Evolutionary conservation across 2,888 invertebrate genomes (phyloP).

Genomic region (Macrophya alboannulata): DNA sequence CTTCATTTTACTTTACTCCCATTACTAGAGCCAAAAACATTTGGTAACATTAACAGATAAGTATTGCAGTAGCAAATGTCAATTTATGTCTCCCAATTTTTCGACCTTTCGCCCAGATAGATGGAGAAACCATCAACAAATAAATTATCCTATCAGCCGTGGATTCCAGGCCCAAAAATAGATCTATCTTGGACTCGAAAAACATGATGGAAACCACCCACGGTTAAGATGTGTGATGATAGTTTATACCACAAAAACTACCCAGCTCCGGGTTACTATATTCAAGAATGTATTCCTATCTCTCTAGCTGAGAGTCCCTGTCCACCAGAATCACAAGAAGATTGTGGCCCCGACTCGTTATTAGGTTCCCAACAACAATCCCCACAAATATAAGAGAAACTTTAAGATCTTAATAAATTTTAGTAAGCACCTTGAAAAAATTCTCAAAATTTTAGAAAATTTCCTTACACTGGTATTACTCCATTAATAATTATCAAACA

Average conservation of each 20-base stretch:
- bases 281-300: slow-evolving; percentile 68
- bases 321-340: slow-evolving; percentile 38
- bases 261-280: slow-evolving; percentile 74
- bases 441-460: slow-evolving; percentile 33
- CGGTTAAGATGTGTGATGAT: slow-evolving; percentile 70
- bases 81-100: slow-evolving; percentile 11
- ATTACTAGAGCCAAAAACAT: neutral
- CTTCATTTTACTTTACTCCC: neutral
- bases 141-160: slow-evolving; percentile 75
- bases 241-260: slow-evolving; percentile 76
- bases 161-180: slow-evolving; percentile 70
- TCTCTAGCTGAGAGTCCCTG: slow-evolving; percentile 47
- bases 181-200: slow-evolving; percentile 73
- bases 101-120: slow-evolving; percentile 73
- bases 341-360: slow-evolving; percentile 26
- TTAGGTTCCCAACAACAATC: slow-evolving; percentile 14
- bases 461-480: slow-evolving; percentile 24
- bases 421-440: slow-evolving; percentile 48
- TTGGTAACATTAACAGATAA: neutral
- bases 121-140: slow-evolving; percentile 73
- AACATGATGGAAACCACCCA: slow-evolving; percentile 70
- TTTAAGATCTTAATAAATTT: slow-evolving; percentile 24
- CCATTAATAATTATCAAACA: slow-evolving; percentile 24
- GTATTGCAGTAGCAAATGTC: neutral
- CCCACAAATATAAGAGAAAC: slow-evolving; percentile 26